Evolutionary conservation across 1,140 invertebrate genomes (phyloP).

Genomic region (Drosophila simulans): DNA sequence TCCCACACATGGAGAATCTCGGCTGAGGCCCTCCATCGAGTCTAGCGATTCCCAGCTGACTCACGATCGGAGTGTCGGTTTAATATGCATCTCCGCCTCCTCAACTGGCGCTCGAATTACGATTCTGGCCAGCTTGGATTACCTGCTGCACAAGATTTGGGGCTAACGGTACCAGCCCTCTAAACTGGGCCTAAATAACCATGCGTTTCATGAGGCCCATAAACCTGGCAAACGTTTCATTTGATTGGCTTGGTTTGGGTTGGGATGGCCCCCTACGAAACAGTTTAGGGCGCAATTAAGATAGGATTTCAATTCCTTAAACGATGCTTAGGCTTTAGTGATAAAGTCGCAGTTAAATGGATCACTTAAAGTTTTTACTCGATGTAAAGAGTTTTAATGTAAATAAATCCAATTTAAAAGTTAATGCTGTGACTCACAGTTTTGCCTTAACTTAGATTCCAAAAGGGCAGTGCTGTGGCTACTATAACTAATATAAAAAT

Average conservation of each 20-base stretch:
- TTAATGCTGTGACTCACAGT: not conserved
- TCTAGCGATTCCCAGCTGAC: conserved; percentile 36
- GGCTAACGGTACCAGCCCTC: conserved; percentile 63
- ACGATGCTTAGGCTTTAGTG: conserved; percentile 29
- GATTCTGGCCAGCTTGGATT: conserved; percentile 33
- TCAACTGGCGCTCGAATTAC: conserved; percentile 65
- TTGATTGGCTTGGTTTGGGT: conserved; percentile 20
- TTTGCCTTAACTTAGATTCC: not conserved
- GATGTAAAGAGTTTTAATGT: not conserved
- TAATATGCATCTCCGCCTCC: conserved; percentile 44
- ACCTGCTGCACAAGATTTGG: conserved; percentile 15
- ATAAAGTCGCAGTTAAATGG: conserved; percentile 21
- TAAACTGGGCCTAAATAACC: conserved; percentile 37
- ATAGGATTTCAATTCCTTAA: conserved; percentile 18
- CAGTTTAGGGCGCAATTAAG: conserved; percentile 59
- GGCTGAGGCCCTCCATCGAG: conserved; percentile 1
- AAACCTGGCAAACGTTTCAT: conserved; percentile 36
- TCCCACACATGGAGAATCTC: conserved; percentile 56
- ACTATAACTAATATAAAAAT: not conserved
- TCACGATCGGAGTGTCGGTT: conserved; percentile 38
- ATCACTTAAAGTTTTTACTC: conserved; percentile 20
- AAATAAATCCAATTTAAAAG: not conserved
- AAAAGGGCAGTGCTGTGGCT: not conserved
- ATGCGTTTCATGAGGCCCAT: conserved; percentile 43
- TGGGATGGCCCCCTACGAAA: conserved; percentile 5